Base-by-base conservation (phyloP, 2,797 vertebrate genomes). In the Gallirallus australis region DNA sequence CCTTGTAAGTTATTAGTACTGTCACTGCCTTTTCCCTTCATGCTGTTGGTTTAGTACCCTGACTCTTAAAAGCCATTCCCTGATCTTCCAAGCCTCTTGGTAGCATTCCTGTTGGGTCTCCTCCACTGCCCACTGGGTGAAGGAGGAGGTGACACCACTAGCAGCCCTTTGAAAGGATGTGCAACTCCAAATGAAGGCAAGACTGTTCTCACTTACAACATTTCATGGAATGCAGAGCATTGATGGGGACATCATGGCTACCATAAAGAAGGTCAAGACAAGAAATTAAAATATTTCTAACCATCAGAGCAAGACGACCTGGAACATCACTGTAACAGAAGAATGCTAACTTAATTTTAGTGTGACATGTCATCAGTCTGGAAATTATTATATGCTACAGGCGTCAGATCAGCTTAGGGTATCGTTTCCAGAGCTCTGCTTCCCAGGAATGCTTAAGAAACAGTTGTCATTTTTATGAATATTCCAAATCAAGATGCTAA, bases 61-160 rank as follows among this genome's bases (percentile, higher is more conserved):
- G 19, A 79, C 48, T 45, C 37, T 72, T 20, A 33, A 12, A 78
- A 59, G 27, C 17, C 1, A 3, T 37, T 76, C 76, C 37, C 33
- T 27, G 30, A 15, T 82, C 48, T 24, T 53, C 76, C 79, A 53
- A 72, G 45, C 3, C 1, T 37, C 72, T 35, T 76, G 53, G 19
- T 24, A 37, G 33, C 3, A 12, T 4, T 90, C 61, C 68, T 39
- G 1, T 5, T 12, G 14, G 52, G 33, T 9, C 13, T 66, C 64
- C 60, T 63, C 72, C 64, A 45, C 10, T 20, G 15, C 9, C 19
- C 5, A 0, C 2, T 3, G 37, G 1, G 2, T 14, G 30, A 82
- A 24, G 20, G 35, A 48, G n/a, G 52, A 70, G 33, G n/a, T 23
- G 60, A 40, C 16, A 79, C 56, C 35, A 25, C 6, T 25, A 24